Percentiles rank a stretch among this genome's conserved stretches.
Evolutionary conservation across 2,888 invertebrate species (phyloP).

Genomic region (Emmelina monodactyla): DNA sequence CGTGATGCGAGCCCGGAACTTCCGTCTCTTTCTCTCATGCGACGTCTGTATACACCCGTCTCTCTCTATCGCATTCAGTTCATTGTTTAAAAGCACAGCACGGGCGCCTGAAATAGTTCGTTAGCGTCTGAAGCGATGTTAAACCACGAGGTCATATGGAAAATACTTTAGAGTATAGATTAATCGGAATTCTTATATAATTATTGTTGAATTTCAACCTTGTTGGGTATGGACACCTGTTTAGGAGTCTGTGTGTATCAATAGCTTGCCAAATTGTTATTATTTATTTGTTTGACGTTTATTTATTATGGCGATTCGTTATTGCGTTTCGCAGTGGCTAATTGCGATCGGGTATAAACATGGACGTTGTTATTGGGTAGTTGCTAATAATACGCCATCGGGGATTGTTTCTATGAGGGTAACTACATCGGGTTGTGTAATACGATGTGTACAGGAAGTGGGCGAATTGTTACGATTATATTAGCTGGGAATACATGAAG

Average conservation of each 20-base stretch:
- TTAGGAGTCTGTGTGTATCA: too few relatives aligned
- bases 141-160: conserved; percentile 54
- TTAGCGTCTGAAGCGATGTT: conserved; percentile 44
- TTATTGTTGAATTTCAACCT: too few relatives aligned
- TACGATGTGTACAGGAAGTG: conserved; percentile 14
- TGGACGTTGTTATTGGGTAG: conserved; percentile 24
- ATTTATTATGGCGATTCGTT: too few relatives aligned
- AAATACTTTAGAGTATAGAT: too few relatives aligned
- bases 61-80: conserved; percentile 49
- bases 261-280: too few relatives aligned
- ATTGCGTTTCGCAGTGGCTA: too few relatives aligned
- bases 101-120: conserved; percentile 62
- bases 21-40: conserved; percentile 41
- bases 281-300: too few relatives aligned
- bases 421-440: conserved; percentile 28
- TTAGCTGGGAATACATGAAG: too few relatives aligned
- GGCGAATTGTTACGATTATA: too few relatives aligned
- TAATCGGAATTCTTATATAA: too few relatives aligned
- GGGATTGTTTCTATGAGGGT: conserved; percentile 44
- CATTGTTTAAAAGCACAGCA: conserved; percentile 58
- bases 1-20: conserved; percentile 41
- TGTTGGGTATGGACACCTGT: too few relatives aligned
- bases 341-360: background rate
- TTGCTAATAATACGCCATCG: conserved; percentile 26
- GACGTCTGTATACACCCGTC: conserved; percentile 41